A percentile compares a stretch with the other conserved stretches of the same genome.
These are phyloP conservation scores for Aphodius granarius DNA, from an alignment of 2,888 invertebrate species.

Conservation along the genomic window DNA sequence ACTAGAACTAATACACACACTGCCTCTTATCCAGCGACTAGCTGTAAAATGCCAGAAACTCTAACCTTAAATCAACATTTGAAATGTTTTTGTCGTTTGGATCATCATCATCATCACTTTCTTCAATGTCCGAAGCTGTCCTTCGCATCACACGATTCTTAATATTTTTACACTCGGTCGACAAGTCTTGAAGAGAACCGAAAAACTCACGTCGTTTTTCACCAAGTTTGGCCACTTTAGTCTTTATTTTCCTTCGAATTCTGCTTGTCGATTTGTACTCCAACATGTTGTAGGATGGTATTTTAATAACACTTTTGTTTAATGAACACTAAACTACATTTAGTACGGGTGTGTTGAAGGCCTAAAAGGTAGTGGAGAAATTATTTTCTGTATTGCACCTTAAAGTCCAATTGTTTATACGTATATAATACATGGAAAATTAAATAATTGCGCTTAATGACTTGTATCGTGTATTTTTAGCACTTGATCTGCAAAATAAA, in stretches of 20 bases:
- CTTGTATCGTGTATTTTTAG: background rate
- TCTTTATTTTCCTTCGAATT: constrained; percentile 36
- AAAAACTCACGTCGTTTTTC: constrained; percentile 20
- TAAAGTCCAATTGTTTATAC: background rate
- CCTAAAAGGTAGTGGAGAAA: no score
- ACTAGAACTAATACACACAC: background rate
- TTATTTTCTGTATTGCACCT: no score
- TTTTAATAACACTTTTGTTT: background rate
- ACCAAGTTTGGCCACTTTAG: constrained; percentile 28
- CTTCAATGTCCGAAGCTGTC: constrained; percentile 14
- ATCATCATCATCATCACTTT: constrained; percentile 12
- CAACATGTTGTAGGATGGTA: constrained; percentile 24
- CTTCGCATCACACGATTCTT: constrained; percentile 8
- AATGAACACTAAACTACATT: background rate
- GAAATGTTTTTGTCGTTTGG: background rate
- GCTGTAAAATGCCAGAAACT: background rate
- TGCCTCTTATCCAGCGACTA: background rate
- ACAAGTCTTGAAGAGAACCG: constrained; percentile 29
- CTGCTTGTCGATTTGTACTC: constrained; percentile 36
- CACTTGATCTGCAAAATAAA: background rate
- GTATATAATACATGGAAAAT: background rate
- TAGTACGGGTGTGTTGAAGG: no score
- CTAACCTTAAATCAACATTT: background rate
- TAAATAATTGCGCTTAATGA: background rate
- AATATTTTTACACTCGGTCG: constrained; percentile 7